These are phyloP conservation scores for Melieria omissa DNA, from an alignment of 2,888 invertebrate genomes.

Conservation along the genomic window DNA sequence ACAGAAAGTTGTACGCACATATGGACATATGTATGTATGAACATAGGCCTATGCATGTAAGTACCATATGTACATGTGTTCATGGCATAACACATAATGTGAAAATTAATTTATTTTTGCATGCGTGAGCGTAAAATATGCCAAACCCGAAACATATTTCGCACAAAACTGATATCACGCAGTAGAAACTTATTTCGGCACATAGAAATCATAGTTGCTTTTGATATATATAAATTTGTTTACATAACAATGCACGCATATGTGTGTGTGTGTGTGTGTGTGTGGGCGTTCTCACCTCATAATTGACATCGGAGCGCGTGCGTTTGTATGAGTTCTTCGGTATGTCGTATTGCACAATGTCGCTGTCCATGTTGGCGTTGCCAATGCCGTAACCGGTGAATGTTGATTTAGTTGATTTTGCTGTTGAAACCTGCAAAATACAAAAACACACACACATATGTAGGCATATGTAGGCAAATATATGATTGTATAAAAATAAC, in stretches of 20 bases:
- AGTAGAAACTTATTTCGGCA: background rate
- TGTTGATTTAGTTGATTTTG: conserved; percentile 50
- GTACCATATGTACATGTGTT: background rate
- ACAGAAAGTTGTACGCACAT: background rate
- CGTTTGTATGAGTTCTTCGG: conserved; percentile 60
- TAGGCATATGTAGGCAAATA: background rate
- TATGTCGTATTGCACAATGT: conserved; percentile 61
- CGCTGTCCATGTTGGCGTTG: conserved; percentile 48
- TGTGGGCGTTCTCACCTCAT: conserved; percentile 55
- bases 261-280: conserved; percentile 10
- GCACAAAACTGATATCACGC: background rate
- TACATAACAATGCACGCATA: background rate
- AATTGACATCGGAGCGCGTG: conserved; percentile 61
- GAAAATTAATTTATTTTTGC: too few relatives aligned
- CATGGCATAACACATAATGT: background rate
- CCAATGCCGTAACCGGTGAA: conserved; percentile 48
- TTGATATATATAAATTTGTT: conserved; percentile 18
- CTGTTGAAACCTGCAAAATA: conserved; percentile 51
- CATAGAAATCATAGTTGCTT: conserved; percentile 5
- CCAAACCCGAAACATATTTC: background rate
- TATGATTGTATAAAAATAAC: conserved; percentile 13
- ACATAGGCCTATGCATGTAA: background rate
- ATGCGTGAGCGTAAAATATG: background rate
- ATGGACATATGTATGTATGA: background rate
- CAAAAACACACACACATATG: background rate